These are phyloP conservation scores for human DNA, from an alignment of 2,113 vertebrate genomes.

Conservation along the genomic window DNA sequence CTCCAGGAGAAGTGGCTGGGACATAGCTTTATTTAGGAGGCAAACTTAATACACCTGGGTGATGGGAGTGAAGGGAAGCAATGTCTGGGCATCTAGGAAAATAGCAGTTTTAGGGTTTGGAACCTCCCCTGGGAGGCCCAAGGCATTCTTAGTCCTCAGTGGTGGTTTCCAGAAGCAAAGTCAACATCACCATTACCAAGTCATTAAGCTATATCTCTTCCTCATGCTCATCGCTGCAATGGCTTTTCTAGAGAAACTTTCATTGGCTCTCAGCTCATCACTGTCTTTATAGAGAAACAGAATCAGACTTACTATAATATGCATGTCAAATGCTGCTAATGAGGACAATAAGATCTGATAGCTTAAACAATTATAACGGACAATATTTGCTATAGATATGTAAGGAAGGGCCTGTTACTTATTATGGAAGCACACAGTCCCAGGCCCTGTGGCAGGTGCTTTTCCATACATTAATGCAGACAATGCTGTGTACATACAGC, in stretches of 20 bases:
- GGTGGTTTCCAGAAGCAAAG: slow-evolving; percentile 51
- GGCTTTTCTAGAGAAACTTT: not conserved
- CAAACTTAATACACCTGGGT: not conserved
- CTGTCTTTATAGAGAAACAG: not conserved
- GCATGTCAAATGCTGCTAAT: not conserved
- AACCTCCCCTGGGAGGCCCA: not conserved
- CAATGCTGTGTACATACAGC: too few species aligned
- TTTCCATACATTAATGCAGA: not conserved
- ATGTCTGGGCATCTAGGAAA: not conserved
- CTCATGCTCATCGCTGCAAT: not conserved
- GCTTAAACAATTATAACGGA: not conserved
- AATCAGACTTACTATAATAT: slow-evolving; percentile 4
- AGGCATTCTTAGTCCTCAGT: slow-evolving; percentile 3
- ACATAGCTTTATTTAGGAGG: not conserved
- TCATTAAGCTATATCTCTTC: not conserved
- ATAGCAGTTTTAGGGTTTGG: not conserved
- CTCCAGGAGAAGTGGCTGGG: not conserved
- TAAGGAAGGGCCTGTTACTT: not conserved
- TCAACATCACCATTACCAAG: not conserved
- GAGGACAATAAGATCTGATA: not conserved
- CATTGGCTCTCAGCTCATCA: not conserved
- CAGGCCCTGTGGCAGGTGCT: not conserved
- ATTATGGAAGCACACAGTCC: not conserved
- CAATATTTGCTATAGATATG: not conserved
- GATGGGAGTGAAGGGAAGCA: not conserved